Percentiles rank a stretch among this genome's conserved stretches.
Evolutionary conservation across 53 echinoderm and acorn worm species (phyloP).

Genomic region (Pentamera pediparva): DNA sequence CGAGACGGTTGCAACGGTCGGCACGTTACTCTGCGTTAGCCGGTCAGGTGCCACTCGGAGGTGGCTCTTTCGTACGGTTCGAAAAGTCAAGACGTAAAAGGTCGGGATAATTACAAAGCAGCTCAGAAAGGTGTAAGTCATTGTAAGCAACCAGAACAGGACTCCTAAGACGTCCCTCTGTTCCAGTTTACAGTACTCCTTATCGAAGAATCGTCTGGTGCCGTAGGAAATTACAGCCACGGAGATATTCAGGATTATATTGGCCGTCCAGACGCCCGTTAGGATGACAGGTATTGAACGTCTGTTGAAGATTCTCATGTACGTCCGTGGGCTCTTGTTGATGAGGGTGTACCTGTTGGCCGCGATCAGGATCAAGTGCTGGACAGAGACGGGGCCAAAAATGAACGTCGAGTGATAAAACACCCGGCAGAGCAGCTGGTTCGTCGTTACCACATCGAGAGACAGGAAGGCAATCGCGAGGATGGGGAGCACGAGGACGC

Average conservation of each 20-base stretch:
- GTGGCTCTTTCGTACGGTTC: conserved; percentile 11
- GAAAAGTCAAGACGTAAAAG: conserved; percentile 24
- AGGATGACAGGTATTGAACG: not conserved
- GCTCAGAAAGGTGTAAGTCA: conserved; percentile 13
- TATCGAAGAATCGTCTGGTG: not conserved
- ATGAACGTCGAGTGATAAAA: conserved; percentile 14
- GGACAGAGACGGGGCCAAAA: conserved; percentile 22
- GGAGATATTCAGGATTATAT: not conserved
- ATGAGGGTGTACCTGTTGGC: conserved; percentile 14
- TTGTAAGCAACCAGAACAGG: conserved; percentile 3
- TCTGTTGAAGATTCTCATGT: conserved; percentile 4
- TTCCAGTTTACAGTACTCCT: conserved; percentile 9
- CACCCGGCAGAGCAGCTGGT: not conserved
- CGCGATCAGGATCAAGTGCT: conserved; percentile 19
- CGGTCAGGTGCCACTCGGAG: conserved; percentile 13
- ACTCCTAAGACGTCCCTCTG: not conserved
- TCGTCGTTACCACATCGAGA: not conserved
- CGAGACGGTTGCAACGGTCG: not conserved
- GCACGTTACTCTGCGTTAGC: not conserved
- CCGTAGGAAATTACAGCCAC: conserved; percentile 6
- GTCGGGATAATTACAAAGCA: conserved; percentile 2
- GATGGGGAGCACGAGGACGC: conserved; percentile 11
- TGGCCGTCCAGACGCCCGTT: not conserved
- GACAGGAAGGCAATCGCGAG: not conserved
- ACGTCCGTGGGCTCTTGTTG: not conserved